Evolutionary conservation across 2,888 invertebrate species (phyloP), one percentile per base, ranked within the genome.

Genomic region (Synanthedon myopaeformis): DNA sequence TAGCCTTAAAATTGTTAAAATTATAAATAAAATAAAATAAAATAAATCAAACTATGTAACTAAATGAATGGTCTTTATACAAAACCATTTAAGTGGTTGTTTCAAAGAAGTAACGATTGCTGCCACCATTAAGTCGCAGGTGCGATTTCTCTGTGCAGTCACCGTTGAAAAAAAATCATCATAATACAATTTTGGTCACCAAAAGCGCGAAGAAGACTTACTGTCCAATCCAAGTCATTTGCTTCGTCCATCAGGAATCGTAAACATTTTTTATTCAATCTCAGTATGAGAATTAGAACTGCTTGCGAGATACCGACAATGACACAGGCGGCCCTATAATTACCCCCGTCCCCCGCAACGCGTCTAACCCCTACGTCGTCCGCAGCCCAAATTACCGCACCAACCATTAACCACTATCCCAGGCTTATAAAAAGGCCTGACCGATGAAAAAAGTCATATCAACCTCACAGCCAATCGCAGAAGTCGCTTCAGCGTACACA

Each of bases 321-420:
- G 86, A 87, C 86, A 86, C 81, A 79, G 74, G 63, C 70, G 74
- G 73, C 72, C 75, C 81, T 78, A 73, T 83, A 82, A 87, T 85
- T 87, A 85, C 82, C 79, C 71, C 70, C 63, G 66, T 65, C 68
- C 65, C 66, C 69, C 66, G 56, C 64, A 62, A 63, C 61, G 61
- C 61, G 59, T 51, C 42, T 14, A 19, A 50, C 49, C 17, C 45
- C 45, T 45, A 6, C 45, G 45, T 14, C 45, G 45, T 45, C 66
- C 58, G 62, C 56, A 57, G 59, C 71, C 79, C 65, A 84, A 86
- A 86, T 86, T 85, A 85, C 82, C 65, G 67, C 72, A 67, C 69
- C 74, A 68, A 68, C 79, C 83, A 82, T 82, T 81, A 83, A 76
- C 79, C 76, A 81, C 80, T 81, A 82, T 75, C 73, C 76, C 76